These are phyloP conservation scores for Pseudopodoces humilis DNA, from an alignment of 2,113 vertebrate species.

Conservation along the genomic window DNA sequence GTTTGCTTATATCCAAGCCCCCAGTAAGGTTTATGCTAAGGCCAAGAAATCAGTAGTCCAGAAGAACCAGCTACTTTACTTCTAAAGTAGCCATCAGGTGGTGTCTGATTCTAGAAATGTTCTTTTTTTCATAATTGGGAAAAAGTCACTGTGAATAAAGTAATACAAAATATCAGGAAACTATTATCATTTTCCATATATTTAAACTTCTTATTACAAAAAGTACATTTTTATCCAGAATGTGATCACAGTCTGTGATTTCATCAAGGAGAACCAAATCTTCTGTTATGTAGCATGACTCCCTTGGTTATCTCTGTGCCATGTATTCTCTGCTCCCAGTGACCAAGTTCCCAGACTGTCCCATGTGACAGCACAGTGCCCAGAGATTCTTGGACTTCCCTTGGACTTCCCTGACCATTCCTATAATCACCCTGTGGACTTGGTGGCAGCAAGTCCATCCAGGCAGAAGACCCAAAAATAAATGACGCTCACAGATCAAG, in stretches of 20 bases:
- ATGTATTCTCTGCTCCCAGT: not conserved
- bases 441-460: not conserved
- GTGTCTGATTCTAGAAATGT: not conserved
- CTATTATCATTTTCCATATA: not conserved
- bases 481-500: not conserved
- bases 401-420: not conserved
- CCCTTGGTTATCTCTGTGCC: not conserved
- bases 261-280: not conserved
- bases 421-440: not conserved
- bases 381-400: not conserved
- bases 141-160: not conserved
- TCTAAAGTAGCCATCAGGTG: not conserved
- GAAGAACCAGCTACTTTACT: not conserved
- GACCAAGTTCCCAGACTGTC: not conserved
- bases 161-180: not conserved
- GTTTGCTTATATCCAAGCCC: slow-evolving; percentile 28
- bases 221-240: not conserved
- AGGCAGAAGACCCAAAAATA: not conserved
- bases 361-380: not conserved
- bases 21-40: not conserved
- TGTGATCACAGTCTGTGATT: not conserved
- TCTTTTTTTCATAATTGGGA: not conserved
- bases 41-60: not conserved
- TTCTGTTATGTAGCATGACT: not conserved
- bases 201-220: not conserved